These are phyloP conservation scores for Stenodema calcarata DNA, from an alignment of 2,888 invertebrate genomes.

Conservation along the genomic window DNA sequence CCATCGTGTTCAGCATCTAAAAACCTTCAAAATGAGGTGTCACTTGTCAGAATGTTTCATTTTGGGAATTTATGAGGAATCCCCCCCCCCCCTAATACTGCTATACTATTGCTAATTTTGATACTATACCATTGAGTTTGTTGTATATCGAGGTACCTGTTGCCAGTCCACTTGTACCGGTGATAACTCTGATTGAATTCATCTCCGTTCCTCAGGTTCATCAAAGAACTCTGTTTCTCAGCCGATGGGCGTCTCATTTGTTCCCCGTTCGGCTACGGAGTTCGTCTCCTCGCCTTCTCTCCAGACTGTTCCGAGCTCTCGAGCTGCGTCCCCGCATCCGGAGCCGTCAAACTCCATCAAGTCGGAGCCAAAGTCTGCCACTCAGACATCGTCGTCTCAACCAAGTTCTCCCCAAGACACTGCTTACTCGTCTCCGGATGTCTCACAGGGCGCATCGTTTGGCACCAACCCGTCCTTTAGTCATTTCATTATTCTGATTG, in stretches of 20 bases:
- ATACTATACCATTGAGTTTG: too few species aligned
- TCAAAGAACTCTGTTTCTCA: conserved; percentile 91
- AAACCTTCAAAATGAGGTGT: too few species aligned
- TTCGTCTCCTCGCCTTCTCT: conserved; percentile 83
- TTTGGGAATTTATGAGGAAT: too few species aligned
- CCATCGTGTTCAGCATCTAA: too few species aligned
- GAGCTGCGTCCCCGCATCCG: conserved; percentile 67
- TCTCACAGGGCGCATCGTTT: conserved; percentile 84
- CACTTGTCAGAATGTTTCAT: too few species aligned
- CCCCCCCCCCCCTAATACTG: too few species aligned
- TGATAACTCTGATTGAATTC: too few species aligned
- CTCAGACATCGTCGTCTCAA: conserved; percentile 83
- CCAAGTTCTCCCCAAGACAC: conserved; percentile 87
- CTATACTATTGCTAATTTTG: too few species aligned
- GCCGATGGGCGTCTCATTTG: conserved; percentile 88
- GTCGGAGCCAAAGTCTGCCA: conserved; percentile 77
- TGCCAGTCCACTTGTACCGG: too few species aligned
- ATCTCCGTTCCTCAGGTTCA: conserved; percentile 65
- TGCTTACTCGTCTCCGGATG: conserved; percentile 90
- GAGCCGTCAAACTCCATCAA: conserved; percentile 67
- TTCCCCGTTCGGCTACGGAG: conserved; percentile 86
- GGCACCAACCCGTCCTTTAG: conserved; percentile 76
- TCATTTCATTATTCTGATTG: not conserved
- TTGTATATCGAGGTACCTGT: too few species aligned
- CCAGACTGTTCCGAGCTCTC: conserved; percentile 79